These are phyloP conservation scores for Neofelis nebulosa DNA, from an alignment of 2,113 vertebrate genomes.

Conservation along the genomic window DNA sequence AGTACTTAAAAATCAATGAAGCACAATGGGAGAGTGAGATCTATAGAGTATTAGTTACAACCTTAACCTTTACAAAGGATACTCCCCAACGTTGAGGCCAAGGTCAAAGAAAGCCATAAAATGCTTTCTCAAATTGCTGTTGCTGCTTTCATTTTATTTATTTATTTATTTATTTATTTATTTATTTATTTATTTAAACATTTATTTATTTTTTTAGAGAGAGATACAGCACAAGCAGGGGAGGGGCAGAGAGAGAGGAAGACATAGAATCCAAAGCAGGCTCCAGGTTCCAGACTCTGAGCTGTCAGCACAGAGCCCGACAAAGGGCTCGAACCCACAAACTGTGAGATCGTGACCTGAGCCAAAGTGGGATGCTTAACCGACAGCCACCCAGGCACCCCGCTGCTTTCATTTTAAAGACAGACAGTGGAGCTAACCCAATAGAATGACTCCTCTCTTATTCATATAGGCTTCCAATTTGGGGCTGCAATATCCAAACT, in stretches of 20 bases:
- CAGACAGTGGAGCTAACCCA: not conserved
- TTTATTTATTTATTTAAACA: too few species aligned
- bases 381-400: not conserved
- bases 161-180: too few species aligned
- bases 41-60: slow-evolving; percentile 16
- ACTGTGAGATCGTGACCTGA: not conserved
- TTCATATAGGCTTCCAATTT: not conserved
- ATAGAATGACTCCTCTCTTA: not conserved
- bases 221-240: too few species aligned
- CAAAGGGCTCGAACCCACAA: too few species aligned
- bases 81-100: not conserved
- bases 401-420: not conserved
- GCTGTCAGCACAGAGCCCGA: too few species aligned
- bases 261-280: too few species aligned
- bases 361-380: not conserved
- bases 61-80: not conserved
- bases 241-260: too few species aligned
- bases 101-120: slow-evolving; percentile 28
- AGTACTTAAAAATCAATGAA: not conserved
- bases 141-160: too few species aligned
- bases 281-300: too few species aligned
- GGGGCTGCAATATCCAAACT: not conserved
- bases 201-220: too few species aligned
- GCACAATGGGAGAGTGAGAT: not conserved
- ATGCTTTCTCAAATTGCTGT: not conserved